phyloP scores from a whole-genome alignment of 2,888 invertebrate species.

The Mesorhabditis sp. region DNA sequence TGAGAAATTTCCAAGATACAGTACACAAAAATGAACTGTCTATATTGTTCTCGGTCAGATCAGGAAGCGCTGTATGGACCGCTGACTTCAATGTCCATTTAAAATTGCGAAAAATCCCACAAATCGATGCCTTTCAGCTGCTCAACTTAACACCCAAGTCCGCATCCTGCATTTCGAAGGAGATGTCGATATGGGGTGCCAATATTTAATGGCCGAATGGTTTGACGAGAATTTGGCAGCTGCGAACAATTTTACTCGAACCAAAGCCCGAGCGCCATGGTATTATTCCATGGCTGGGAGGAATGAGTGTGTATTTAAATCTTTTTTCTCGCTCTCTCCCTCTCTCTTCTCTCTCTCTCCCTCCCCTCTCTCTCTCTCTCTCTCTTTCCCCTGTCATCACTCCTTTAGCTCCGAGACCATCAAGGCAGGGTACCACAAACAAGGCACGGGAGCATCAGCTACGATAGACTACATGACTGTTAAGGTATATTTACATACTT shows the following conservation, averaged over 20 bases:
- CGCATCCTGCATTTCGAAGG: slow-evolving; percentile 4
- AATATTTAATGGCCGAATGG: slow-evolving; percentile 6
- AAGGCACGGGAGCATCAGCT: neutral
- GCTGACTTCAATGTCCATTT: neutral
- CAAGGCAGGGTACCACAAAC: neutral
- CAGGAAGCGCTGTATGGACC: too few species aligned
- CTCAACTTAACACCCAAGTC: neutral
- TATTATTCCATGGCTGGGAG: neutral
- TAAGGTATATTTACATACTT: neutral
- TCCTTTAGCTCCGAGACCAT: neutral
- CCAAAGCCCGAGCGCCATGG: neutral
- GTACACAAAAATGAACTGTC: too few species aligned
- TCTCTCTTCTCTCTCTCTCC: too few species aligned
- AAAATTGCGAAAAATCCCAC: neutral
- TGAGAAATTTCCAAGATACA: too few species aligned
- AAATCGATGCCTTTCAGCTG: neutral
- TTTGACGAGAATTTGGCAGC: slow-evolving; percentile 2
- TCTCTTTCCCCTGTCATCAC: neutral
- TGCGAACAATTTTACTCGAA: neutral
- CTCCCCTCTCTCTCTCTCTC: too few species aligned
- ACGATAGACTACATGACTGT: slow-evolving; percentile 1
- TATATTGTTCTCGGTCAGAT: too few species aligned
- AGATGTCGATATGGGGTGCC: slow-evolving; percentile 4
- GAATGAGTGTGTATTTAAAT: neutral
- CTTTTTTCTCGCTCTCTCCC: too few species aligned